Percentiles rank a stretch among this genome's conserved stretches.
Evolutionary conservation across 2,113 vertebrate species (phyloP).

Genomic region (Mustela nigripes): DNA sequence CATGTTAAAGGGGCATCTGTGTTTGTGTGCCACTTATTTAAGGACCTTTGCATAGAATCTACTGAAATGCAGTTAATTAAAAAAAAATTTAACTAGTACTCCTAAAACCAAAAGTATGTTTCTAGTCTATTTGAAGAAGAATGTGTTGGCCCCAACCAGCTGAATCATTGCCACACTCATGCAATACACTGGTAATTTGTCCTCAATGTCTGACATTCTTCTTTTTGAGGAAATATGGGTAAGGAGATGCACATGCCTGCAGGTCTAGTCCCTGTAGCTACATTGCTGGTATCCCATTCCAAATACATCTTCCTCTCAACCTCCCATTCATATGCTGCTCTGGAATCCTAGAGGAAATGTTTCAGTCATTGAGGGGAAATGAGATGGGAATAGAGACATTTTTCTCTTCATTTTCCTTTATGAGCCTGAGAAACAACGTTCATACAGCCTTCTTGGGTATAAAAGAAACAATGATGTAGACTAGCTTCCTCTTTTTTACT

Average conservation of each 20-base stretch:
- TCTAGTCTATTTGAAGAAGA: conserved; percentile 45
- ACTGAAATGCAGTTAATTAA: not conserved
- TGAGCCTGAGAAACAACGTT: conserved; percentile 28
- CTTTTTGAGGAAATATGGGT: conserved; percentile 23
- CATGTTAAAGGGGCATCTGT: not conserved
- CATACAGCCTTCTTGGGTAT: not conserved
- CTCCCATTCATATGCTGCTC: not conserved
- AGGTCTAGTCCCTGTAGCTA: not conserved
- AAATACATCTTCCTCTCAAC: conserved; percentile 25
- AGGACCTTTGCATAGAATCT: conserved; percentile 21
- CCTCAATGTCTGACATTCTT: not conserved
- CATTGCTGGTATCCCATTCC: not conserved
- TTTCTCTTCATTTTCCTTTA: conserved; percentile 52
- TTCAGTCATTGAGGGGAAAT: conserved; percentile 5
- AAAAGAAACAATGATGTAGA: conserved; percentile 43
- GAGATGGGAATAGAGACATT: not conserved
- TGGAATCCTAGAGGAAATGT: conserved; percentile 11
- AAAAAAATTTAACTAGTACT: conserved; percentile 3
- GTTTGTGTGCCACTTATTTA: not conserved
- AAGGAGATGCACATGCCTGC: not conserved
- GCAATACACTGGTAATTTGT: not conserved
- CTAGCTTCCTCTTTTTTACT: not conserved
- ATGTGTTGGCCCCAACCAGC: not conserved
- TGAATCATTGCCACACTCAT: not conserved
- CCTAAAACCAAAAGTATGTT: conserved; percentile 41